A percentile compares a stretch with the other conserved stretches of the same genome.
These are phyloP conservation scores for Penelope pileata DNA, from an alignment of 2,113 vertebrate genomes.

Conservation along the genomic window DNA sequence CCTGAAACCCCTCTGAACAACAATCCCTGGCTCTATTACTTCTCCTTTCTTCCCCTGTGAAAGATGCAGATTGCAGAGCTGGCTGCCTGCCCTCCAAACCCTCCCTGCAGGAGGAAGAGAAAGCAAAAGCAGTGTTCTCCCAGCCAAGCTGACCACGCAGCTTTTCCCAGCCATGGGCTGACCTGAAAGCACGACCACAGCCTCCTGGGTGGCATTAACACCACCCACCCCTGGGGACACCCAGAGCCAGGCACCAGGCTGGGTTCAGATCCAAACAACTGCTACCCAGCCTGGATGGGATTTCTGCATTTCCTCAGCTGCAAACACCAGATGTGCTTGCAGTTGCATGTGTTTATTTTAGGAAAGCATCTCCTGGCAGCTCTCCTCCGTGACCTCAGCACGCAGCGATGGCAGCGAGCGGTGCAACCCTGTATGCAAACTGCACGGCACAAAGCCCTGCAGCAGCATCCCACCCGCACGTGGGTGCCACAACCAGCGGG, in stretches of 20 bases:
- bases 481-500: rapidly evolving
- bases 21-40: background rate
- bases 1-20: background rate
- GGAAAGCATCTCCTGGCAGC: background rate
- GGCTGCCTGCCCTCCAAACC: background rate
- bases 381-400: rapidly evolving
- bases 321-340: rapidly evolving
- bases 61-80: rapidly evolving
- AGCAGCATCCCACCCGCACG: background rate
- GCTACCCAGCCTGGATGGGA: rapidly evolving
- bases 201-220: too few species aligned
- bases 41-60: background rate
- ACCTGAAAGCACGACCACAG: rapidly evolving
- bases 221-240: background rate
- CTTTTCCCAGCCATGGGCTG: background rate
- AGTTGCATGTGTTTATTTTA: too few species aligned
- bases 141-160: background rate
- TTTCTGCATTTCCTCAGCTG: rapidly evolving
- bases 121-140: background rate
- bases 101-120: background rate
- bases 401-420: rapidly evolving
- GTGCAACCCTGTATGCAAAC: background rate
- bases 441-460: rapidly evolving
- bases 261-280: rapidly evolving
- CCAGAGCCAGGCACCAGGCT: rapidly evolving